phyloP scores from a whole-genome alignment of 2,797 vertebrate species.

The Tarsius wallacei region DNA sequence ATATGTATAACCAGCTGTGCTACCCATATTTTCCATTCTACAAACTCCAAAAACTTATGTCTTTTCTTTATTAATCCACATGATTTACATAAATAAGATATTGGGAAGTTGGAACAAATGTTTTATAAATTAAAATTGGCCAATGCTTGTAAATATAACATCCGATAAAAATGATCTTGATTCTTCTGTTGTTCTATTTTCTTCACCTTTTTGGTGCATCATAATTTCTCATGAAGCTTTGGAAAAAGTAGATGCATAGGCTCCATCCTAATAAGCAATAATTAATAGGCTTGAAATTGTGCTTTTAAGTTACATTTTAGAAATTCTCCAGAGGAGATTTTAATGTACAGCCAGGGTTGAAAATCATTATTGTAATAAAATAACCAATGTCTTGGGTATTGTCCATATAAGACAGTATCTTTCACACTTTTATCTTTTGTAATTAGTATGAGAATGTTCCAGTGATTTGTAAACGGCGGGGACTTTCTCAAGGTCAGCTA shows the following conservation, averaged over 20 bases:
- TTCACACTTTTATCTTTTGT: neutral
- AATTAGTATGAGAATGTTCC: neutral
- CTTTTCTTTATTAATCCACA: neutral
- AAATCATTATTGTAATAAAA: neutral
- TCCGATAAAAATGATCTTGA: neutral
- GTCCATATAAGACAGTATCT: neutral
- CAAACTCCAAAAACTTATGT: neutral
- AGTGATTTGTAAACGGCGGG: neutral
- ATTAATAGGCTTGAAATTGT: neutral
- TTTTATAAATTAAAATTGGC: conserved; percentile 6
- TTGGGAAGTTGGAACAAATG: neutral
- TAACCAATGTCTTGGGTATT: neutral
- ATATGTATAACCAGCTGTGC: neutral
- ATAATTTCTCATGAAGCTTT: neutral
- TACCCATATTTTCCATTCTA: neutral
- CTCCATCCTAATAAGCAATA: neutral
- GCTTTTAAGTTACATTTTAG: neutral
- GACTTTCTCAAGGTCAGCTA: neutral
- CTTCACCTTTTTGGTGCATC: neutral
- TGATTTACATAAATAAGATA: neutral
- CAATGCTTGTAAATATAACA: neutral
- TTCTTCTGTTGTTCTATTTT: neutral
- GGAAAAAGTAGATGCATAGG: neutral
- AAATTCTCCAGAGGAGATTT: neutral
- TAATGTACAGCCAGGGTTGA: neutral